Percentiles rank a stretch among this genome's conserved stretches.
phyloP scores from a whole-genome alignment of 2,888 invertebrate genomes.

The Chymomyza caudatula region DNA sequence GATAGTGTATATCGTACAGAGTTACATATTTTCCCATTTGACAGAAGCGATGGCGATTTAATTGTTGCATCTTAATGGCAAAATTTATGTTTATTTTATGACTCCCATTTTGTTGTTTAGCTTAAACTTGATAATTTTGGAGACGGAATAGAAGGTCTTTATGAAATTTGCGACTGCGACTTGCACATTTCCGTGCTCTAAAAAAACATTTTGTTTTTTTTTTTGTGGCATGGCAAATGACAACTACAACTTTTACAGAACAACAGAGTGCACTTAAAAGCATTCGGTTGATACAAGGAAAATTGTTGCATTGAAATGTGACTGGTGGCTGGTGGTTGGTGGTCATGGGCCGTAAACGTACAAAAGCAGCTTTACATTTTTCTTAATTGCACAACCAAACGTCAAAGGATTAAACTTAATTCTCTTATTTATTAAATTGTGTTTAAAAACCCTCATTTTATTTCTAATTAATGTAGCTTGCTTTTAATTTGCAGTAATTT shows the following conservation, averaged over 20 bases:
- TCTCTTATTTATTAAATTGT: too few species aligned
- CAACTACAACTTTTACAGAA: slow-evolving; percentile 7
- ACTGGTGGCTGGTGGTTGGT: slow-evolving; percentile 9
- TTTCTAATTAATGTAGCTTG: too few species aligned
- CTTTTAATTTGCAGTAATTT: too few species aligned
- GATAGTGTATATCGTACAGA: too few species aligned
- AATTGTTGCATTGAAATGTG: slow-evolving; percentile 63
- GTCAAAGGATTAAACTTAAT: background rate
- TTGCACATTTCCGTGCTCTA: background rate
- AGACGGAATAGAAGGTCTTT: too few species aligned
- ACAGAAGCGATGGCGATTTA: background rate
- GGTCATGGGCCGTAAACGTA: slow-evolving; percentile 25
- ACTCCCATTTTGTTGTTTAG: background rate
- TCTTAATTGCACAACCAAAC: background rate
- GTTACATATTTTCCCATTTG: background rate
- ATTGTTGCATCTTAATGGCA: background rate
- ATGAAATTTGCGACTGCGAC: too few species aligned
- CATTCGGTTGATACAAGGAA: slow-evolving; percentile 67
- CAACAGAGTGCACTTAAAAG: slow-evolving; percentile 69
- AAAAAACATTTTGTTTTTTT: background rate
- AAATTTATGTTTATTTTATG: background rate
- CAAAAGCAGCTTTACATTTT: background rate
- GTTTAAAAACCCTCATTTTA: too few species aligned
- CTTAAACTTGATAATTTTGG: background rate
- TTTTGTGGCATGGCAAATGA: background rate